phyloP scores from a whole-genome alignment of 2,888 invertebrate species.

The Nemotelus pantherinus region DNA sequence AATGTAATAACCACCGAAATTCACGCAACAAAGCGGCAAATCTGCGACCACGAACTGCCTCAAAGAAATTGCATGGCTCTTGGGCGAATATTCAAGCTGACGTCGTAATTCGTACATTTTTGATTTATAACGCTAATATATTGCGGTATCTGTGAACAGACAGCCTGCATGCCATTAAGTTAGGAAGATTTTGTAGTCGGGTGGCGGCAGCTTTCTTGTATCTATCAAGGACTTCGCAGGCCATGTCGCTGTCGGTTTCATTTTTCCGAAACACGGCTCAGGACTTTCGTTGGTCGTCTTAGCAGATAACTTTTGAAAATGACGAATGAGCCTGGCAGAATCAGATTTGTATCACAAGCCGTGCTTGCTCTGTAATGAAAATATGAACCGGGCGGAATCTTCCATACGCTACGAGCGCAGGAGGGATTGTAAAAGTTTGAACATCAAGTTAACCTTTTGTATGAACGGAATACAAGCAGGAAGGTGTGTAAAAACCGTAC shows the following conservation, averaged over 20 bases:
- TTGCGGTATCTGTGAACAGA: constrained; percentile 41
- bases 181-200: constrained; percentile 27
- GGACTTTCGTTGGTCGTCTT: neutral
- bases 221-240: constrained; percentile 36
- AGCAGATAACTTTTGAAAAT: constrained; percentile 29
- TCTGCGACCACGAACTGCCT: constrained; percentile 35
- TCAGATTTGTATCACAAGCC: constrained; percentile 35
- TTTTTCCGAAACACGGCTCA: constrained; percentile 1
- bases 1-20: neutral
- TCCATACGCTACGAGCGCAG: neutral
- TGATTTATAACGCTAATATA: constrained; percentile 41
- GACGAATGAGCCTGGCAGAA: constrained; percentile 27
- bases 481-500: no score
- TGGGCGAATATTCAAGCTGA: constrained; percentile 37
- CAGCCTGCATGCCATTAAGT: constrained; percentile 38
- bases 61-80: constrained; percentile 32
- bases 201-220: constrained; percentile 37
- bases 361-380: constrained; percentile 3
- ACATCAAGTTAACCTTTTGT: no score
- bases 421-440: no score
- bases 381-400: neutral
- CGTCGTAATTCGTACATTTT: constrained; percentile 41
- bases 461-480: no score
- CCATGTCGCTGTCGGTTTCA: constrained; percentile 26
- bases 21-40: constrained; percentile 33